phyloP scores from a whole-genome alignment of 2,113 vertebrate species.

The Pica pica region DNA sequence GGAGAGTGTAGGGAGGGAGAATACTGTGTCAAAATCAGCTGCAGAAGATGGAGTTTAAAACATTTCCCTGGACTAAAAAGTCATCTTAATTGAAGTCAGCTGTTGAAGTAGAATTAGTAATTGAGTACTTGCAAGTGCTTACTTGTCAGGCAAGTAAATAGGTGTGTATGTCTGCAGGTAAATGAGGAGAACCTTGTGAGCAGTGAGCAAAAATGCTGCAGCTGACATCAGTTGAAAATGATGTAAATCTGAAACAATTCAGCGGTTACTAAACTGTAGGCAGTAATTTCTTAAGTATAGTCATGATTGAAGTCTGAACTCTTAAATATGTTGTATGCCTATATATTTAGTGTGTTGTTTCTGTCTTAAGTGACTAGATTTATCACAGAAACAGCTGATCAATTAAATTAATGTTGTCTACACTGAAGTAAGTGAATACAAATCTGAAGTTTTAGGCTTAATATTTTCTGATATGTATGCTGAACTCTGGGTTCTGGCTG shows the following conservation, averaged over 20 bases:
- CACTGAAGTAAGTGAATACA: background rate
- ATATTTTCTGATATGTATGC: background rate
- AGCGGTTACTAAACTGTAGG: background rate
- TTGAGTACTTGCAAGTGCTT: background rate
- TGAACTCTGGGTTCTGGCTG: background rate
- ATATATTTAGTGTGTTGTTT: background rate
- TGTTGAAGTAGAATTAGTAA: background rate
- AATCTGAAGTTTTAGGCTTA: background rate
- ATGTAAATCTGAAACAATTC: background rate
- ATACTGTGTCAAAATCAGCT: background rate
- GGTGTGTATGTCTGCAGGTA: background rate
- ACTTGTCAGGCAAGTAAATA: background rate
- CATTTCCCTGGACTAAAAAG: background rate
- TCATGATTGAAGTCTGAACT: background rate
- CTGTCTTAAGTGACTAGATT: background rate
- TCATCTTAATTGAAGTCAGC: background rate
- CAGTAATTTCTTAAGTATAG: background rate
- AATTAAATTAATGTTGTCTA: background rate
- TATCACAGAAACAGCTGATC: background rate
- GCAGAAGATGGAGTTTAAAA: background rate
- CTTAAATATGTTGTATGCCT: background rate
- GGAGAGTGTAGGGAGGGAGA: background rate
- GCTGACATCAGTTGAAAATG: background rate
- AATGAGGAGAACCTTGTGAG: background rate
- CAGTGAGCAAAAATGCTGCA: constrained; percentile 23